Evolutionary conservation across 2,797 vertebrate species (phyloP).

Genomic region (Aulostomus chinensis): DNA sequence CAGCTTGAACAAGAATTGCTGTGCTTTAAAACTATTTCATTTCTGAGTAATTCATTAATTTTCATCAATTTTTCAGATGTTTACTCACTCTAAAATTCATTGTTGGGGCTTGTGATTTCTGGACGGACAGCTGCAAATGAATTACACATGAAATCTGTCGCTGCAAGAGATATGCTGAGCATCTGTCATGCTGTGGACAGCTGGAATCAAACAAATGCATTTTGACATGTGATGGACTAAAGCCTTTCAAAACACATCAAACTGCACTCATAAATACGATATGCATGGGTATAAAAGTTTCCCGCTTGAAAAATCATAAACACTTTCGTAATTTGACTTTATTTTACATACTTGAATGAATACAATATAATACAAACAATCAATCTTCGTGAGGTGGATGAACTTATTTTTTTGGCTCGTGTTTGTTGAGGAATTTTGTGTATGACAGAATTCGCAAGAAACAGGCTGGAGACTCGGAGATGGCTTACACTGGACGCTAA

Average conservation of each 20-base stretch:
- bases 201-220: conserved; percentile 3
- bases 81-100: conserved; percentile 1
- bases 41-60: conserved; percentile 36
- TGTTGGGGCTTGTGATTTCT: not conserved
- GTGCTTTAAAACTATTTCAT: too few relatives aligned
- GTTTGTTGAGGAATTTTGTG: too few relatives aligned
- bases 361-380: too few relatives aligned
- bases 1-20: conserved; percentile 23
- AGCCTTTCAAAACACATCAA: conserved; percentile 5
- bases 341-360: not conserved
- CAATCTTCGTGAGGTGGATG: too few relatives aligned
- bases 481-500: too few relatives aligned
- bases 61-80: not conserved
- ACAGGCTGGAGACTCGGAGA: too few relatives aligned
- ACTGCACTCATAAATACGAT: not conserved
- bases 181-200: conserved; percentile 8
- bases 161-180: conserved; percentile 7
- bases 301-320: too few relatives aligned
- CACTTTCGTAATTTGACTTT: not conserved
- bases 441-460: too few relatives aligned
- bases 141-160: conserved; percentile 15
- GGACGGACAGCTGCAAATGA: conserved; percentile 17
- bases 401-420: too few relatives aligned
- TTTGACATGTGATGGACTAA: not conserved
- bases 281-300: not conserved